phyloP scores from a whole-genome alignment of 1,140 invertebrate species.

The Telenomus remus region DNA sequence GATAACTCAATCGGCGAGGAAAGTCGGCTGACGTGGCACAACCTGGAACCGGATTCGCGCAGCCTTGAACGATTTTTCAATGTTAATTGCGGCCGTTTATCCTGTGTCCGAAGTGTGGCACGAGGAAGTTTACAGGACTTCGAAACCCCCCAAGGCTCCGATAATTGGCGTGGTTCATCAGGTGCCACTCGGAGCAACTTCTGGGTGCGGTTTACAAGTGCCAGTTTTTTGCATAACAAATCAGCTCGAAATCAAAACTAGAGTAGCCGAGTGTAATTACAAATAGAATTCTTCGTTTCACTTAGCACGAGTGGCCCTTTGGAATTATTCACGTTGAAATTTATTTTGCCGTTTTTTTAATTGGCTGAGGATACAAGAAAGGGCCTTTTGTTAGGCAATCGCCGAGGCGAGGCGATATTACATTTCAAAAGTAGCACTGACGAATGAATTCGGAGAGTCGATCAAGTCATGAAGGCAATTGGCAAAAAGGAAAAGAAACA shows the following conservation, averaged over 20 bases:
- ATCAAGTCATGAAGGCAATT: conserved; percentile 26
- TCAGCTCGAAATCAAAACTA: too few relatives aligned
- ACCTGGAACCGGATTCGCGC: conserved; percentile 50
- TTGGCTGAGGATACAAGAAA: background rate
- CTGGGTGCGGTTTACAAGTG: too few relatives aligned
- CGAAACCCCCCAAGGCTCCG: conserved; percentile 35
- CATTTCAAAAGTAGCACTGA: conserved; percentile 25
- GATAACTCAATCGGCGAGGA: conserved; percentile 55
- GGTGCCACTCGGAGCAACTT: too few relatives aligned
- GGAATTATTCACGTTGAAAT: too few relatives aligned
- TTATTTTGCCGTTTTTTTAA: background rate
- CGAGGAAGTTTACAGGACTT: conserved; percentile 47
- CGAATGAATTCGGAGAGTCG: conserved; percentile 25
- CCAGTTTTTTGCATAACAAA: too few relatives aligned
- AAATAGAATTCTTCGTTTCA: too few relatives aligned
- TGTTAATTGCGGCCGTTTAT: conserved; percentile 58
- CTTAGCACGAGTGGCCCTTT: too few relatives aligned
- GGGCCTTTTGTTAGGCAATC: background rate
- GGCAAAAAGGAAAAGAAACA: background rate
- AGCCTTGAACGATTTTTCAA: conserved; percentile 63
- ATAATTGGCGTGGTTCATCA: conserved; percentile 18
- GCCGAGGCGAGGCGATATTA: conserved; percentile 1
- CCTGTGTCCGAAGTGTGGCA: conserved; percentile 33
- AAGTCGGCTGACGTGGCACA: conserved; percentile 51
- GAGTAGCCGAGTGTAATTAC: too few relatives aligned